These are phyloP conservation scores for Plestiodon gilberti DNA, from an alignment of 2,113 vertebrate species.

Conservation along the genomic window DNA sequence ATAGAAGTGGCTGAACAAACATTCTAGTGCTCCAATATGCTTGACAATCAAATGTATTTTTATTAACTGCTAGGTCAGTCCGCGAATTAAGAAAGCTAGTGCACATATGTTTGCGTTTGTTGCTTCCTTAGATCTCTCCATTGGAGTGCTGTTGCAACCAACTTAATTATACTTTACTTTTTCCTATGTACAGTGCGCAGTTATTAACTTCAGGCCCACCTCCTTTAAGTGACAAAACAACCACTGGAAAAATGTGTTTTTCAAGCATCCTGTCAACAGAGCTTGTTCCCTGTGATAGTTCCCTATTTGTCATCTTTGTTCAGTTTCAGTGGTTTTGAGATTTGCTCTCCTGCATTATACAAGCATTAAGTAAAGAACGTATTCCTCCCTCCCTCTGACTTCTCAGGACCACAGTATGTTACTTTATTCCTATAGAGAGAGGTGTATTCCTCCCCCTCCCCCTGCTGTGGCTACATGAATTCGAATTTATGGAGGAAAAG, in stretches of 20 bases:
- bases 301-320: conserved; percentile 2
- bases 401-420: neutral
- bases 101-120: neutral
- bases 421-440: neutral
- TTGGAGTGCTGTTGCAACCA: too few relatives aligned
- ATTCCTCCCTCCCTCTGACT: conserved; percentile 16
- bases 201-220: conserved; percentile 10
- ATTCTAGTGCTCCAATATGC: neutral
- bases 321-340: conserved; percentile 4
- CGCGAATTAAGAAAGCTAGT: neutral
- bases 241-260: conserved; percentile 41
- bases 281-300: conserved; percentile 32
- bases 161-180: neutral
- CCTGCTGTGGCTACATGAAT: neutral
- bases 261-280: conserved; percentile 33
- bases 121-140: neutral
- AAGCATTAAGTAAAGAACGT: neutral
- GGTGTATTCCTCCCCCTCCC: neutral
- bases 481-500: too few relatives aligned
- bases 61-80: neutral
- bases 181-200: neutral
- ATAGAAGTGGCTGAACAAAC: neutral
- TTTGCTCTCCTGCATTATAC: neutral
- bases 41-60: neutral
- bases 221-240: conserved; percentile 8